Conservation (phyloP, 1,140 invertebrate species). For the Colletes latitarsis region DNA sequence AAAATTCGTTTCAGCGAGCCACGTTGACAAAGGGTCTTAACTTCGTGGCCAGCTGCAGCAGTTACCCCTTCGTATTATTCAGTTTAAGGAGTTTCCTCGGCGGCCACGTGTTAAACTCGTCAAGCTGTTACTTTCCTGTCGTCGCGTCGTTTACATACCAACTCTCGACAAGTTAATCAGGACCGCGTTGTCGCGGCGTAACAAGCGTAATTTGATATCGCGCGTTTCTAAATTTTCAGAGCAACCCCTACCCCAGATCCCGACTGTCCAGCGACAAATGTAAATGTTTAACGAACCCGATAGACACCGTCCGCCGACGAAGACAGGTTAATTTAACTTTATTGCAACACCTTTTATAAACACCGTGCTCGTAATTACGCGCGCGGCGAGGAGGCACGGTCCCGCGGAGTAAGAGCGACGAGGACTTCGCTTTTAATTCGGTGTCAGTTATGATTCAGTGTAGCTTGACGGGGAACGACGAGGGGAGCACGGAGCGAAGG, state of each 20-base stretch:
- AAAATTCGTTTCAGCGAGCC: no score
- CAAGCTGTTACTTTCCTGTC: conserved; percentile 18
- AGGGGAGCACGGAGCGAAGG: background rate
- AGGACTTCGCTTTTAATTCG: conserved; percentile 46
- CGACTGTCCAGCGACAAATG: conserved; percentile 13
- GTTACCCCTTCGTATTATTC: background rate
- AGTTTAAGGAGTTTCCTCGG: background rate
- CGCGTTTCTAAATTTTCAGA: conserved; percentile 37
- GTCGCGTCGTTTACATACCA: conserved; percentile 21
- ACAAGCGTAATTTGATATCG: conserved; percentile 55
- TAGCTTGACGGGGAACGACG: conserved; percentile 14
- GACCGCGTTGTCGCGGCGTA: conserved; percentile 17
- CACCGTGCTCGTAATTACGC: conserved; percentile 36
- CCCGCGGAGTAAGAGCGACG: background rate
- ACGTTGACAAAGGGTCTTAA: background rate
- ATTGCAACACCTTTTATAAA: conserved; percentile 50
- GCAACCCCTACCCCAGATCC: background rate
- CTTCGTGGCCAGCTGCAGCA: background rate
- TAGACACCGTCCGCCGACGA: conserved; percentile 17
- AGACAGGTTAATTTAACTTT: conserved; percentile 50
- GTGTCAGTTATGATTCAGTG: conserved; percentile 51
- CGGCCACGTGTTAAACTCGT: background rate
- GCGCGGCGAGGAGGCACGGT: conserved; percentile 8
- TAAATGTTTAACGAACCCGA: conserved; percentile 43
- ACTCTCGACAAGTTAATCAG: conserved; percentile 36